These are phyloP conservation scores for Ceryle rudis DNA, from an alignment of 2,797 vertebrate species.

Conservation along the genomic window DNA sequence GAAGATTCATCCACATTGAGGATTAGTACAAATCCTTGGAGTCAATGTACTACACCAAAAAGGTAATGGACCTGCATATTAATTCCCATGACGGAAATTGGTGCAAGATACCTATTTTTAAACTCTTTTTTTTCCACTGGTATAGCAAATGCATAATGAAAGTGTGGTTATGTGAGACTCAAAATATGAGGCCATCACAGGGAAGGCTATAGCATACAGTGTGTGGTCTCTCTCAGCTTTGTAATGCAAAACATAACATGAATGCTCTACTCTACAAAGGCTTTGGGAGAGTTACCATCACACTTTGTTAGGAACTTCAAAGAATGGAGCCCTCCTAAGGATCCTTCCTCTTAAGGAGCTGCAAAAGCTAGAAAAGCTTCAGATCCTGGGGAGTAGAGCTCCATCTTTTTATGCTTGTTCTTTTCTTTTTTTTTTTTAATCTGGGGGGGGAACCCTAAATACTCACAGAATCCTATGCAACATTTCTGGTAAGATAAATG, in stretches of 20 bases:
- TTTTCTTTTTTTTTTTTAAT: too few species aligned
- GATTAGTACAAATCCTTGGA: neutral
- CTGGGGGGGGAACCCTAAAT: too few species aligned
- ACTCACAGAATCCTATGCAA: neutral
- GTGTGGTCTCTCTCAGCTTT: neutral
- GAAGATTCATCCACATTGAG: neutral
- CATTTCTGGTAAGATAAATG: neutral
- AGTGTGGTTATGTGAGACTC: neutral
- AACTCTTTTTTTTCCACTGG: accelerated
- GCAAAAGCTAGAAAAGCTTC: neutral
- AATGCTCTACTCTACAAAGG: neutral
- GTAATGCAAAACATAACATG: neutral
- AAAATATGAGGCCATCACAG: neutral
- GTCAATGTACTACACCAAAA: neutral
- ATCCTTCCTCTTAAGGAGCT: neutral
- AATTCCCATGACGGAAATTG: neutral
- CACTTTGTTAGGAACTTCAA: neutral
- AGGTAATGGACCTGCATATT: neutral
- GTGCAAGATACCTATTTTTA: neutral
- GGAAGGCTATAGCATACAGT: neutral
- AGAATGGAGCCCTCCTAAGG: neutral
- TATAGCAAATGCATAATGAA: neutral
- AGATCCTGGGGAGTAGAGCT: neutral
- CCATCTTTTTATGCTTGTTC: neutral
- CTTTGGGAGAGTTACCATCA: neutral